phyloP scores from a whole-genome alignment of 1,140 invertebrate species.

The Lordiphosa mommai region DNA sequence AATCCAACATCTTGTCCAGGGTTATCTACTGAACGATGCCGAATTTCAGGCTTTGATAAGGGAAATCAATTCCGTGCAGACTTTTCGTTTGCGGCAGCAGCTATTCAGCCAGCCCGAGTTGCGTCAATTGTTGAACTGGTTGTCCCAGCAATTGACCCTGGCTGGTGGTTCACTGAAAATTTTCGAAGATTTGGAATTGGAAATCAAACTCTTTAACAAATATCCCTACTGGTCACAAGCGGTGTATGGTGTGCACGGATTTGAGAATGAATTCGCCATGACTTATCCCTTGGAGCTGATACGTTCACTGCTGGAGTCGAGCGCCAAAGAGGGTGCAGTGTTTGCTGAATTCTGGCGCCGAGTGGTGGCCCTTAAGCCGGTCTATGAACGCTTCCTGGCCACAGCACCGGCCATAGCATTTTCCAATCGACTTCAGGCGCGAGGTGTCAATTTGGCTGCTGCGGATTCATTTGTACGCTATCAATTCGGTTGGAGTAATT shows the following conservation, averaged over 20 bases:
- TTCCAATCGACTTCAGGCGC: conserved; percentile 19
- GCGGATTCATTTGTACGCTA: conserved; percentile 38
- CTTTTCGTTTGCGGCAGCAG: conserved; percentile 39
- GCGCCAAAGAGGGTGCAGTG: conserved; percentile 31
- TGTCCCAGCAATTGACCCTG: conserved; percentile 45
- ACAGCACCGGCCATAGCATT: conserved; percentile 19
- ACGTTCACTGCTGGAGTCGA: conserved; percentile 43
- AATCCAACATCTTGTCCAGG: conserved; percentile 47
- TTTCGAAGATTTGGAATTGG: conserved; percentile 58
- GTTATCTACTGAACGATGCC: conserved; percentile 61
- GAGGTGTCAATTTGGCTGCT: conserved; percentile 44
- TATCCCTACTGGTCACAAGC: conserved; percentile 57
- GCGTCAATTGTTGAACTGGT: conserved; percentile 46
- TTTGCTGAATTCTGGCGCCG: conserved; percentile 57
- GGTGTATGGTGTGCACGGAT: conserved; percentile 53
- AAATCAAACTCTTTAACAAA: conserved; percentile 61
- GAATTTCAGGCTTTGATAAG: conserved; percentile 58
- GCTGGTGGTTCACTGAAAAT: conserved; percentile 46
- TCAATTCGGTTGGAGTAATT: conserved; percentile 58
- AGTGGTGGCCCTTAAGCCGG: conserved; percentile 44
- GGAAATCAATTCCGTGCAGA: conserved; percentile 44
- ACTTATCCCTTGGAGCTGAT: conserved; percentile 49
- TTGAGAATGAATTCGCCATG: conserved; percentile 44
- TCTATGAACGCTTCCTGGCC: conserved; percentile 58
- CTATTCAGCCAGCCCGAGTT: conserved; percentile 53